These are phyloP conservation scores for cat (Felis catus) DNA, from an alignment of 2,113 vertebrate species.

Conservation along the genomic window F.catus_Fca126_mat1.0 CM031418.1:55175001-55175500, in stretches of 20 bases:
- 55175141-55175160: neutral
- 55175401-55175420: neutral
- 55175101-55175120: neutral
- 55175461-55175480: neutral
- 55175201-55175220: neutral
- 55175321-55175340: neutral
- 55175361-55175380: neutral
- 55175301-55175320: neutral
- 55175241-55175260: neutral
- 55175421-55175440: neutral
- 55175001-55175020: neutral
- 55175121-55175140: neutral
- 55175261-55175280: neutral
- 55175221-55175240: neutral
- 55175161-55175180: neutral
- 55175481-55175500: neutral
- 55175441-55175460: neutral
- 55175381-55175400: neutral
- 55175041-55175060: neutral
- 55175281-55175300: neutral
- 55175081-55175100: neutral
- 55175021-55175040: neutral
- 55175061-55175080: neutral
- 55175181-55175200: neutral
- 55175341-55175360: neutral